Base-by-base conservation (phyloP, 2,113 vertebrate genomes). In the Puma concolor region DNA sequence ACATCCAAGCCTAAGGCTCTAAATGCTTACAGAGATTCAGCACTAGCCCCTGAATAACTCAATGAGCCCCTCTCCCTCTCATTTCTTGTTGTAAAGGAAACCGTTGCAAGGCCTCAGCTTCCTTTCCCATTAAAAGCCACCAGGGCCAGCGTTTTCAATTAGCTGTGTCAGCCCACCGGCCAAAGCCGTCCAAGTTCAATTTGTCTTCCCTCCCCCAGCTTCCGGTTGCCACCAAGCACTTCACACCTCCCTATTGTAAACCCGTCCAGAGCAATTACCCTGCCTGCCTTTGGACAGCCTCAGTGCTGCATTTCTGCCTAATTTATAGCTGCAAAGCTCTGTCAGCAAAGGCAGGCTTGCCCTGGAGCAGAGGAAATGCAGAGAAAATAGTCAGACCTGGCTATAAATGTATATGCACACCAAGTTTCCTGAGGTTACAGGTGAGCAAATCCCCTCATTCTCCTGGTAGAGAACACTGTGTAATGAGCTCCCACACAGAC, bases 221-320 rank as follows among this genome's bases (percentile, higher is more conserved):
- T 96, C 87, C 91, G 1, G 0, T 89, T 88, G 97, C 85, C 98
- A 98, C 95, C 92, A 38, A 94, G 98, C 97, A 94, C 97, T 99
- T 99, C 98, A 29, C 99, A 99, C 99, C 98, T 99, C 98, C 98
- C 98, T 92, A 95, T 98, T 98, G 98, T 99, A 99, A 99, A 99
- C 98, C 99, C 98, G 99, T 99, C 99, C 98, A 97, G 97, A 98
- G 98, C 98, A 98, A 99, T 99, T 98, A 98, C 69, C 94, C 92
- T 1, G 94, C 96, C 94, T 94, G 9, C 64, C 11, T 79, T 95
- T 85, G 93, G 2, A 96, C 95, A 97, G 98, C 97, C 95, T 98
- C 92, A 71, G 80, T 82, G 97, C 97, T 85, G 97, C 95, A 90
- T 38, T 97, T 98, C 98, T 82, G 89, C 96, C 95, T 98, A 97